Base-by-base conservation (phyloP, 2,113 vertebrate genomes). In the Odontophorus gujanensis region DNA sequence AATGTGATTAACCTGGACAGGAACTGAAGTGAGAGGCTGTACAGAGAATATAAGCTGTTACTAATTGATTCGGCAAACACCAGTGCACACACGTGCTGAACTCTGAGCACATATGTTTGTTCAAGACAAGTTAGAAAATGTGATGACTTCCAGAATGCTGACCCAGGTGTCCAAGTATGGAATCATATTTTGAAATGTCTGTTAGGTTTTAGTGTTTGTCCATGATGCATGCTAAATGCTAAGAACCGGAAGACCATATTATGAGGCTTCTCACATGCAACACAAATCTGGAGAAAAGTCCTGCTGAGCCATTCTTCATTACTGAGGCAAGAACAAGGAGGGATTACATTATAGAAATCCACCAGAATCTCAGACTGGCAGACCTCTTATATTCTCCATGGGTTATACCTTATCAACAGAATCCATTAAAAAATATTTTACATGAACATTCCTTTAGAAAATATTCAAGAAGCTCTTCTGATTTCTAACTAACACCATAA, bases 281-380 rank as follows among this genome's bases (percentile, higher is more conserved):
- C 2, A 10, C 43, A n/a, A 0, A 0, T 32, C 68, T 90, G 30
- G 30, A 84, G 57, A 86, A 78, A 88, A 89, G 36, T 24, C 68
- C 18, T 83, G 51, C 80, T 79, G 80, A 79, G 26, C 94, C 69
- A 89, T 73, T 65, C 40, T 72, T 86, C 16, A 22, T 68, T 74
- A 47, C 1, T 72, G 69, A 88, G 61, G 38, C 38, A 92, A 87
- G 59, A 50, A 20, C 42, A 19, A 15, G 50, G 48, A 30, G 4
- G 58, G 63, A 80, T 95, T 93, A 71, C 61, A 63, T 72, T 87
- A 90, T 26, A 61, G 36, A 88, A 93, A 84, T 83, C 22, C 68
- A 65, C 14, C 25, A 83, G 73, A 81, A 89, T 10, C 18, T 81
- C 42, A 65, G 59, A 81, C 6, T 75, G 19, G 87, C 34, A 30